Percentiles rank a stretch among this genome's conserved stretches.
These are phyloP conservation scores for Noctua pronuba DNA, from an alignment of 2,888 invertebrate species.

Conservation along the genomic window DNA sequence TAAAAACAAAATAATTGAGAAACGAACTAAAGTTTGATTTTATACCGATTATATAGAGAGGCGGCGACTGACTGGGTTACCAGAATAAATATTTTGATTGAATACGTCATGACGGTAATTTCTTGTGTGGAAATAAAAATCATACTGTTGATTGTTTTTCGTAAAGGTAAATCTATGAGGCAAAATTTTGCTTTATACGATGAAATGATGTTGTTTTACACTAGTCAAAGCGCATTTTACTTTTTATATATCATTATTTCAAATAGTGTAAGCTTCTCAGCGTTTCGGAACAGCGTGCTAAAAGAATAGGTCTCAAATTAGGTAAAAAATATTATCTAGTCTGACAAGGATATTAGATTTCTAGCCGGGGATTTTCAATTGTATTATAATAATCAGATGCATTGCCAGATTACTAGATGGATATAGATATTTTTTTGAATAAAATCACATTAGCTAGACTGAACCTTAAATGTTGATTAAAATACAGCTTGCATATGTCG, in stretches of 20 bases:
- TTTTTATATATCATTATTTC: neutral
- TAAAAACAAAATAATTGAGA: slow-evolving; percentile 45
- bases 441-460: neutral
- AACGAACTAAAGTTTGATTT: slow-evolving; percentile 44
- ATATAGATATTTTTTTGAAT: too few species aligned
- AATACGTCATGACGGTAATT: too few species aligned
- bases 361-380: slow-evolving; percentile 37
- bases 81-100: slow-evolving; percentile 1
- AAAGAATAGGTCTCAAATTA: slow-evolving; percentile 22
- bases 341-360: slow-evolving; percentile 2
- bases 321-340: slow-evolving; percentile 10
- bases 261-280: too few species aligned
- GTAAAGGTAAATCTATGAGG: neutral
- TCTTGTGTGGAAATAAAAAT: neutral
- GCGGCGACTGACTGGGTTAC: slow-evolving; percentile 30
- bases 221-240: neutral
- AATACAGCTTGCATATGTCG: neutral
- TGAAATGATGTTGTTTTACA: neutral
- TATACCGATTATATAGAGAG: slow-evolving; percentile 2
- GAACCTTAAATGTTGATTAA: neutral
- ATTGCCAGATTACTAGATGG: neutral
- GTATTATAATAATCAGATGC: neutral
- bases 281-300: neutral
- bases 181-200: neutral
- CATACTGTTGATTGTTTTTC: neutral